Conservation (phyloP, 2,888 invertebrate genomes). For the Physocephala rufipes region DNA sequence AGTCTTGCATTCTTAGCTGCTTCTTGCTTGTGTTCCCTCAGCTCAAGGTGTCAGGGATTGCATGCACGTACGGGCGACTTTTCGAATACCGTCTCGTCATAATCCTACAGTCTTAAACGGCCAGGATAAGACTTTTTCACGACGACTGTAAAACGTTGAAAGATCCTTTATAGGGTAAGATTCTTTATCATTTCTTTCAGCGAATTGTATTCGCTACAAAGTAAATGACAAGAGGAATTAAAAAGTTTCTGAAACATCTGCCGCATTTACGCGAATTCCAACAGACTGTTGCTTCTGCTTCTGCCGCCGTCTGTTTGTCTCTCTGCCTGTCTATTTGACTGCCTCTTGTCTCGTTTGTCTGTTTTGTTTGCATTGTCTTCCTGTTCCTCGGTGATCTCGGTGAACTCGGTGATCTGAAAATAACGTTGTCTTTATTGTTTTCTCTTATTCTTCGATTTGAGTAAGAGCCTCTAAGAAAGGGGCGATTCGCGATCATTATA, state of each 20-base stretch:
- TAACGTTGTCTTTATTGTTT: constrained; percentile 6
- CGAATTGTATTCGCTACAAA: constrained; percentile 1
- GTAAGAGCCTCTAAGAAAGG: constrained; percentile 9
- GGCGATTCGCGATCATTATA: constrained; percentile 20
- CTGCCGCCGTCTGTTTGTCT: constrained; percentile 23
- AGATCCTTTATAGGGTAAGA: background rate
- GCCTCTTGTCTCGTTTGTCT: background rate
- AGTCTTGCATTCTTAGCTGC: too few relatives aligned
- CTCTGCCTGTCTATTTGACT: constrained; percentile 15
- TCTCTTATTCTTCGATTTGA: background rate
- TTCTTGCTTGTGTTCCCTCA: background rate
- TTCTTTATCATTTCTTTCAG: constrained; percentile 1
- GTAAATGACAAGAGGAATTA: background rate
- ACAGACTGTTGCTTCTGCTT: constrained; percentile 9
- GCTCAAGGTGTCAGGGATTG: constrained; percentile 5
- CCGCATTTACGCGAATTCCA: background rate
- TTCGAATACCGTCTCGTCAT: background rate
- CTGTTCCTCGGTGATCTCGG: background rate
- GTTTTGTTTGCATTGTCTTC: background rate
- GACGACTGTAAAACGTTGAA: background rate
- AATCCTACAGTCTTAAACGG: constrained; percentile 3
- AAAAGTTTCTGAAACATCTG: constrained; percentile 13
- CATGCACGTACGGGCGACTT: background rate
- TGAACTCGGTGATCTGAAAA: constrained; percentile 2
- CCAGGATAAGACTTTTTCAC: background rate